Evolutionary conservation across 1,140 invertebrate genomes (phyloP).

Genomic region (Diabrotica virgifera): DNA sequence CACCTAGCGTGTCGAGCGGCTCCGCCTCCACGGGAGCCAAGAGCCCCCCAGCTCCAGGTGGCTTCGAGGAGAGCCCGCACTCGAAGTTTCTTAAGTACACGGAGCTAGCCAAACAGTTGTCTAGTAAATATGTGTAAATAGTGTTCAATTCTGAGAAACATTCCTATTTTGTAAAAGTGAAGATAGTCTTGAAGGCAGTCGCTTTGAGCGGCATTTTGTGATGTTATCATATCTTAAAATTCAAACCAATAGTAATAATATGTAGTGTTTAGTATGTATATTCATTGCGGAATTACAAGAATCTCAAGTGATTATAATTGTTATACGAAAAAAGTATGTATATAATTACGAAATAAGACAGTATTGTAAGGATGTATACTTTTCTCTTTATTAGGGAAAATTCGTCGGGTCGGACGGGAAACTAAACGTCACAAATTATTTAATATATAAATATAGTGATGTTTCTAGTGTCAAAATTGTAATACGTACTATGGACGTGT

Average conservation of each 20-base stretch:
- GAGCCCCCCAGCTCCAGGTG: slow-evolving; percentile 47
- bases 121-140: slow-evolving; percentile 88
- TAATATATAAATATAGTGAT: slow-evolving; percentile 7
- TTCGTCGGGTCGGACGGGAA: slow-evolving; percentile 10
- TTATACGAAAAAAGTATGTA: slow-evolving; percentile 44
- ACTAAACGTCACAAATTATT: slow-evolving; percentile 14
- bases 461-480: slow-evolving; percentile 17
- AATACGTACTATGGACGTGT: slow-evolving; percentile 19
- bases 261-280: slow-evolving; percentile 37
- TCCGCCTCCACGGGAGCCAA: slow-evolving; percentile 22
- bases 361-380: slow-evolving; percentile 42
- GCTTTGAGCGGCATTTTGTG: slow-evolving; percentile 45
- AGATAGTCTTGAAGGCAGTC: slow-evolving; percentile 39
- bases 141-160: slow-evolving; percentile 34
- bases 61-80: slow-evolving; percentile 88
- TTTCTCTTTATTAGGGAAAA: slow-evolving; percentile 26
- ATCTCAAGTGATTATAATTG: slow-evolving; percentile 47
- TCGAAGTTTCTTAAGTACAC: slow-evolving; percentile 97
- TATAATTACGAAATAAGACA: slow-evolving; percentile 40
- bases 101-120: slow-evolving; percentile 92
- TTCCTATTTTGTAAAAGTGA: slow-evolving; percentile 43
- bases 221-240: slow-evolving; percentile 51
- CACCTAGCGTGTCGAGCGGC: slow-evolving; percentile 27
- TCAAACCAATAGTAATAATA: slow-evolving; percentile 44
- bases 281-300: slow-evolving; percentile 40